phyloP scores from a whole-genome alignment of 2,888 invertebrate genomes.

The Cacoxenus indagator region DNA sequence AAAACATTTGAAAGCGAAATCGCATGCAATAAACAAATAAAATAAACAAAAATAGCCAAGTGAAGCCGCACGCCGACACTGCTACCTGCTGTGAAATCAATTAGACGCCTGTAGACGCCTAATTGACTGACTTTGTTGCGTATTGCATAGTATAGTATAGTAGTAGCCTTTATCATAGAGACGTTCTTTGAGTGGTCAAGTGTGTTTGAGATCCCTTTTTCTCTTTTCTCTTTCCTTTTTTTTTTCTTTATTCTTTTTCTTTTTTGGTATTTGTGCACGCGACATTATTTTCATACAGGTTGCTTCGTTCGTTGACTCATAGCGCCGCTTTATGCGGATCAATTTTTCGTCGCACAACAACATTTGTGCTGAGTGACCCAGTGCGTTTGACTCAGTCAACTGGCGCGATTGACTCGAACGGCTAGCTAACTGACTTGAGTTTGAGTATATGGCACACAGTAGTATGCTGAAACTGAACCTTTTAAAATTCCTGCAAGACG shows the following conservation, averaged over 20 bases:
- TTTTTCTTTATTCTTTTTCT: too few relatives aligned
- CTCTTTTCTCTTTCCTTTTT: too few relatives aligned
- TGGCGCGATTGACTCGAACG: too few relatives aligned
- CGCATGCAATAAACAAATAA: not conserved
- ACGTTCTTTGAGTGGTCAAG: slow-evolving; percentile 5
- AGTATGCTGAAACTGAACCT: slow-evolving; percentile 59
- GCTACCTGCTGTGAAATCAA: slow-evolving; percentile 68
- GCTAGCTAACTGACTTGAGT: slow-evolving; percentile 31
- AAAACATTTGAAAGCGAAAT: not conserved
- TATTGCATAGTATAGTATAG: too few relatives aligned
- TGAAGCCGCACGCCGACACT: slow-evolving; percentile 20
- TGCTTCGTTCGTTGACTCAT: slow-evolving; percentile 50
- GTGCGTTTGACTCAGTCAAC: slow-evolving; percentile 33
- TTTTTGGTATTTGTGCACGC: slow-evolving; percentile 43
- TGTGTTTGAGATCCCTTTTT: slow-evolving; percentile 37
- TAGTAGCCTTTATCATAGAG: slow-evolving; percentile 55
- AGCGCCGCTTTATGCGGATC: slow-evolving; percentile 43
- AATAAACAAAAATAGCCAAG: too few relatives aligned
- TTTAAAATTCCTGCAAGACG: slow-evolving; percentile 66
- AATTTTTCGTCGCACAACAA: slow-evolving; percentile 23
- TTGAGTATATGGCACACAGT: slow-evolving; percentile 16
- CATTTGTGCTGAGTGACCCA: slow-evolving; percentile 53
- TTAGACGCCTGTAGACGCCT: slow-evolving; percentile 52
- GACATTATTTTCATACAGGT: slow-evolving; percentile 55
- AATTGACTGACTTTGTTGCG: slow-evolving; percentile 44